Evolutionary conservation across 2,113 vertebrate genomes (phyloP), one percentile per base, ranked within the genome.

Genomic region (Microcebus murinus): DNA sequence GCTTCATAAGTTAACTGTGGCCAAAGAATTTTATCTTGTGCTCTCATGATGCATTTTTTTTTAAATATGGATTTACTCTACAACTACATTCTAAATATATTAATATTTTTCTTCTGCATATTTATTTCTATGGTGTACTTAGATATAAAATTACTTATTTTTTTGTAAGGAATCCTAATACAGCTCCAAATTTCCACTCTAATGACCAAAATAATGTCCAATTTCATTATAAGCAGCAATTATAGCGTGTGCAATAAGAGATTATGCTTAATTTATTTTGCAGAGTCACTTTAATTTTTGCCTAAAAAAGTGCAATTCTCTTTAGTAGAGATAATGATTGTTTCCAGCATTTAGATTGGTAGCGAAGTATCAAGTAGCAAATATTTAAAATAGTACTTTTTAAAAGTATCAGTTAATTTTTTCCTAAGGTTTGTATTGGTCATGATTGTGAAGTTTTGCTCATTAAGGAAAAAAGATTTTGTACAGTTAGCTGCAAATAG

Each of bases 181-280:
- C 1, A 76, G 7, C 88, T 95, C 9, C 34, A 93, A 81, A 89
- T 67, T 21, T 96, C 48, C 34, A 81, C 12, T 95, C 11, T 87
- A 81, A 50, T 97, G 82, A 97, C 71, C 87, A 97, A 96, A 98
- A 92, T 87, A 97, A 97, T 96, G 39, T 73, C 94, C 85, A 79
- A 77, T 97, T 97, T 98, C 85, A 98, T 96, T 90, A 95, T 95
- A 95, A 97, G 91, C 95, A 97, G 61, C 73, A 97, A 90, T 96
- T 98, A 90, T 5, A 98, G 63, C 79, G 81, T 14, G 48, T 0
- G 0, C 45, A 87, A 65, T 42, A 92, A 93, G 85, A 65, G 77
- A 96, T 55, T 97, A 81, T 55, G 20, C 88, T 98, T 88, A 93
- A 88, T 80, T 95, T 68, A 63, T 81, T 92, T 97, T 98, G 90